Evolutionary conservation across 2,113 vertebrate genomes (phyloP).

Genomic region (Ceyx margarethae): DNA sequence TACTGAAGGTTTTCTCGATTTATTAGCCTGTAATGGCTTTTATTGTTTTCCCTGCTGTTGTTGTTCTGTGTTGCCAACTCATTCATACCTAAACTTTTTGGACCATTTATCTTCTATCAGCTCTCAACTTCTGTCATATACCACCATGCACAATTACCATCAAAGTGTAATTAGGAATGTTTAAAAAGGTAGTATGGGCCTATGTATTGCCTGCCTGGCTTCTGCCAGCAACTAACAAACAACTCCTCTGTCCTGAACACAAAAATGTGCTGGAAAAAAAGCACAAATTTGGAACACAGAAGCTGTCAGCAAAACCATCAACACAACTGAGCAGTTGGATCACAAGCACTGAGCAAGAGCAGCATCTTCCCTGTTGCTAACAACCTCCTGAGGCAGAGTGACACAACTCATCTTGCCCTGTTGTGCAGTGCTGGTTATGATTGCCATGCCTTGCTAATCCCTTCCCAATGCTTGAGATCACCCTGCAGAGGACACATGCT

Average conservation of each 20-base stretch:
- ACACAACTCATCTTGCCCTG: background rate
- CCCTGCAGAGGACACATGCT: background rate
- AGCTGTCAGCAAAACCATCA: background rate
- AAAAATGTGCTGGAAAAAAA: background rate
- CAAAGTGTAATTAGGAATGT: background rate
- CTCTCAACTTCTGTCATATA: background rate
- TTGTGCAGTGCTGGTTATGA: fast-evolving
- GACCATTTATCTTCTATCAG: background rate
- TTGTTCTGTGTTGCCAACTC: background rate
- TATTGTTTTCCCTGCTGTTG: background rate
- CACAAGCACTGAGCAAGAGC: no score
- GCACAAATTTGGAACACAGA: background rate
- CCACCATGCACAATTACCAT: background rate
- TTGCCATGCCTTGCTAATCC: fast-evolving
- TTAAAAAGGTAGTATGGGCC: background rate
- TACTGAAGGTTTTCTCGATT: background rate
- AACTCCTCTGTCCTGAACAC: background rate
- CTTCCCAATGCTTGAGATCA: fast-evolving
- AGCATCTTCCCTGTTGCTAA: no score
- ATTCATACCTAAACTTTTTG: background rate
- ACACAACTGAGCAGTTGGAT: fast-evolving
- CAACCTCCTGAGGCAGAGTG: fast-evolving
- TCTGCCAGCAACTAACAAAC: background rate
- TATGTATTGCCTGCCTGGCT: background rate
- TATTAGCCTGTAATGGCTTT: background rate